These are phyloP conservation scores for Enteromius mattozi DNA, from an alignment of 2,797 vertebrate species.

Conservation along the genomic window DNA sequence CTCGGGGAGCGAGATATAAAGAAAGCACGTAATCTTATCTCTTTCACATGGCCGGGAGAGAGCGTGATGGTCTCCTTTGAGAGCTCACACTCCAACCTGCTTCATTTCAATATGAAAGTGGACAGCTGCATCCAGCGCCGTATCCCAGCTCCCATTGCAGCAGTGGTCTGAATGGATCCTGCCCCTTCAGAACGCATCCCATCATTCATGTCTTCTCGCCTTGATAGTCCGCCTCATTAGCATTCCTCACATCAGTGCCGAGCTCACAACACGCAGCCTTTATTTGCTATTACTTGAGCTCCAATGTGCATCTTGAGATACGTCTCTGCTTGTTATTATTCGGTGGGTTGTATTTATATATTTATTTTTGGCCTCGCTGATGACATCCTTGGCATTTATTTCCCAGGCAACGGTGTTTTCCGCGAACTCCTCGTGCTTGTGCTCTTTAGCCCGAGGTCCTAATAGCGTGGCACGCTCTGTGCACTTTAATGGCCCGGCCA, in stretches of 20 bases:
- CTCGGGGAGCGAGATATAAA: slow-evolving; percentile 7
- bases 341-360: slow-evolving; percentile 1
- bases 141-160: slow-evolving; percentile 48
- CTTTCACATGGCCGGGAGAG: slow-evolving; percentile 39
- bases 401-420: slow-evolving; percentile 54
- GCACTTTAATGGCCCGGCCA: slow-evolving; percentile 37
- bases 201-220: slow-evolving; percentile 49
- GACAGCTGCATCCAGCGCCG: slow-evolving; percentile 52
- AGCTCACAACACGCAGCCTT: not conserved
- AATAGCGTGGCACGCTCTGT: slow-evolving; percentile 31
- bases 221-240: slow-evolving; percentile 47
- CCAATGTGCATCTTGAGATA: slow-evolving; percentile 27
- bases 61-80: slow-evolving; percentile 47
- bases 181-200: slow-evolving; percentile 34
- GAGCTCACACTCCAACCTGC: slow-evolving; percentile 34
- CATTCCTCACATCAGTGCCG: slow-evolving; percentile 48
- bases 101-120: slow-evolving; percentile 66
- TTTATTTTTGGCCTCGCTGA: not conserved
- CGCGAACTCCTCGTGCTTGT: slow-evolving; percentile 37
- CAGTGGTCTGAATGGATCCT: slow-evolving; percentile 45
- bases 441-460: slow-evolving; percentile 44
- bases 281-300: slow-evolving; percentile 20
- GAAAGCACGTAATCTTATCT: slow-evolving; percentile 32
- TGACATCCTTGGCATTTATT: slow-evolving; percentile 47
- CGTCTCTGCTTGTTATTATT: not conserved